A percentile compares a stretch with the other conserved stretches of the same genome.
phyloP scores from a whole-genome alignment of 2,797 vertebrate species.

The Forpus xanthops region DNA sequence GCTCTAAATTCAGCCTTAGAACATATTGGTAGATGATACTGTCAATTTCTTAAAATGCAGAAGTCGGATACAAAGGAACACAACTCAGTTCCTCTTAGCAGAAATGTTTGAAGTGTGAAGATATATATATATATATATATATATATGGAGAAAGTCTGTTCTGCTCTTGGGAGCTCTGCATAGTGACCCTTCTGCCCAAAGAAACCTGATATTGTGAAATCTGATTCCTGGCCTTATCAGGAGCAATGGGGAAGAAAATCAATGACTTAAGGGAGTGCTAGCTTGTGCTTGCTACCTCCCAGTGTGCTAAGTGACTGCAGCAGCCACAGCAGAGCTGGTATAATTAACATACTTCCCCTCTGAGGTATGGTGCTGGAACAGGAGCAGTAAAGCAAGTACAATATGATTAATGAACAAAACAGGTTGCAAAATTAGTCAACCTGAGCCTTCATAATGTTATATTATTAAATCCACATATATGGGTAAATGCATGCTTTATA shows the following conservation, averaged over 20 bases:
- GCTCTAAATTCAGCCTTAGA: background rate
- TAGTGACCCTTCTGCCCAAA: background rate
- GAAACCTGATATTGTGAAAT: background rate
- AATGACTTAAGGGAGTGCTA: background rate
- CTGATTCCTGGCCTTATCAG: background rate
- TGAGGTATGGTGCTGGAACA: background rate
- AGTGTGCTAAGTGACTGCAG: background rate
- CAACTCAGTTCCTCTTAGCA: background rate
- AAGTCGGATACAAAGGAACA: background rate
- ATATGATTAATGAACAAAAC: background rate
- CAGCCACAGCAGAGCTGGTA: background rate
- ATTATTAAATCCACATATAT: background rate
- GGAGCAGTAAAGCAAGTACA: background rate
- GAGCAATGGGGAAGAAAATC: background rate
- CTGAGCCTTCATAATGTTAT: background rate
- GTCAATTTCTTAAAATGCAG: constrained; percentile 14
- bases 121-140: background rate
- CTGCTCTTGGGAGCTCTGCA: background rate
- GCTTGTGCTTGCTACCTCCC: background rate
- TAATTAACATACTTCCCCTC: background rate
- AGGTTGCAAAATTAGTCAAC: background rate
- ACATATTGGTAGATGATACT: background rate
- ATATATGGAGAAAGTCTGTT: background rate
- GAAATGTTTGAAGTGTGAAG: background rate
- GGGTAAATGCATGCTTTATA: background rate